Evolutionary conservation across 2,888 invertebrate genomes (phyloP), one percentile per base, ranked within the genome.

Genomic region (Torymus auratus): DNA sequence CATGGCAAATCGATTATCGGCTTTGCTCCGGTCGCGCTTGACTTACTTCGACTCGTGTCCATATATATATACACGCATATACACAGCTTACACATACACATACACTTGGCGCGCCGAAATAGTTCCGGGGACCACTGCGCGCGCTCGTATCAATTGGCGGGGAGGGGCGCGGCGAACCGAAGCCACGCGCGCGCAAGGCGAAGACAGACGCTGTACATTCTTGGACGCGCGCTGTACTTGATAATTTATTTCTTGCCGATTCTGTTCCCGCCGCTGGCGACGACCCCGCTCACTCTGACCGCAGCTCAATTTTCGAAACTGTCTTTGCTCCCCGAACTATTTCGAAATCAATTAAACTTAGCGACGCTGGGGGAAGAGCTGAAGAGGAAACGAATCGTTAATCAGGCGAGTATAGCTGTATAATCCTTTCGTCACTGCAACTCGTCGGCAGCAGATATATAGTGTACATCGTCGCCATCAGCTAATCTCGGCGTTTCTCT

Each of bases 241-340:
- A 87, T 87, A 90, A 91, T 90, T 90, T 90, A 88, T 89, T 91
- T 91, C 90, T 91, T 91, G 89, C 87, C 86, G 84, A 84, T 85
- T 86, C 86, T n/a, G n/a, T n/a, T 85, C 75, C 73, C 15, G 76
- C 56, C 72, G 69, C 61, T 65, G 81, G 80, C 86, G 87, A 88
- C 88, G 88, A 82, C 87, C 86, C 84, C 82, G 80, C 83, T 41
- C 41, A 41, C 7, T 41, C 41, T 41, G 41, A 41, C 84, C 78
- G 83, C 82, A 65, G 82, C 83, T 85, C 85, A 85, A 86, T 86
- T 87, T 85, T 83, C 84, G 73, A 67, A 69, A 52, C 78, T 71
- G 81, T 67, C 81, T 60, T 75, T 70, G 58, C 52, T 56, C 68
- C 50, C n/a, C 55, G 60, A 89, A 89, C 89, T 89, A 89, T 89